Evolutionary conservation across 2,888 invertebrate species (phyloP).

Genomic region (Diaphora mendica): DNA sequence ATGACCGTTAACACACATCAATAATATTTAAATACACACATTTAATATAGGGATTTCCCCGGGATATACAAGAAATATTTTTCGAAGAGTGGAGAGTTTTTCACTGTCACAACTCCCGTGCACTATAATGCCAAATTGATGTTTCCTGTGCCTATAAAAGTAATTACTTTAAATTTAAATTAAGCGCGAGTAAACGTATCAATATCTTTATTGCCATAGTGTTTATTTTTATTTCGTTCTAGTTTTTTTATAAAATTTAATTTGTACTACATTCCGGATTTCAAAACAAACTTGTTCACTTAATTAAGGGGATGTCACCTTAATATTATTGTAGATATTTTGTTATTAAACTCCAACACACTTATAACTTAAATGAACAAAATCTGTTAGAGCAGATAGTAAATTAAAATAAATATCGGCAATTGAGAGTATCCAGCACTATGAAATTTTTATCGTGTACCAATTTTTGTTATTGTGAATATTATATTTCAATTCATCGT

Average conservation of each 20-base stretch:
- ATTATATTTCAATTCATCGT: background rate
- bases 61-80: slow-evolving; percentile 36
- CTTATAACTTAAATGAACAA: too few relatives aligned
- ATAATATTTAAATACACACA: slow-evolving; percentile 42
- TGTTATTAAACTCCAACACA: too few relatives aligned
- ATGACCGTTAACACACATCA: slow-evolving; percentile 32
- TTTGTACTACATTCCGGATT: background rate
- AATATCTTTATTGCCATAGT: slow-evolving; percentile 56
- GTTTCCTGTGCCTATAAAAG: slow-evolving; percentile 38
- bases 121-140: slow-evolving; percentile 50
- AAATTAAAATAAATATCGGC: too few relatives aligned
- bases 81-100: slow-evolving; percentile 32
- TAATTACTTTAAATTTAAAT: slow-evolving; percentile 57
- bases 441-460: background rate
- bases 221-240: background rate
- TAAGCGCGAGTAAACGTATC: slow-evolving; percentile 58
- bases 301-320: too few relatives aligned
- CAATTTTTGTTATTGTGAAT: background rate
- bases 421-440: background rate
- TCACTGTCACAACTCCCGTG: slow-evolving; percentile 40
- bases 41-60: slow-evolving; percentile 34
- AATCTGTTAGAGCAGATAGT: too few relatives aligned
- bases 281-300: too few relatives aligned
- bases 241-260: background rate
- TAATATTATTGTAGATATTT: too few relatives aligned